Evolutionary conservation across 2,888 invertebrate species (phyloP), one percentile per base, ranked within the genome.

Genomic region (Dusona sp.): DNA sequence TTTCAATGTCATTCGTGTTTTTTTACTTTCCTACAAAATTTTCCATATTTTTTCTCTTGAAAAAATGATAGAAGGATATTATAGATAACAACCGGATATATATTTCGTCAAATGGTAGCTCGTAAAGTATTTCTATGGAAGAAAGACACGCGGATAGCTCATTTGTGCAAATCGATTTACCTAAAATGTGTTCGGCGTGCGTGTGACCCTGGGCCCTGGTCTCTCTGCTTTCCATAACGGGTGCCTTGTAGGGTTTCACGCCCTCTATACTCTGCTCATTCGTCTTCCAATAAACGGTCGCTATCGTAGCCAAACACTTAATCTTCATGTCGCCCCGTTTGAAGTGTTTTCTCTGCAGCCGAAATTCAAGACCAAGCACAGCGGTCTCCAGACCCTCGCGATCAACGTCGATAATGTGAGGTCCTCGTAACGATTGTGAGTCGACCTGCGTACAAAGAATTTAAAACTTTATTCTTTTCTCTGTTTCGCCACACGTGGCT

Each of bases 191-290:
- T 94, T 97, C 97, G 3, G 97, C 97, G 86, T 97, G 95, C 89
- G 97, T 93, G 89, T 93, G 93, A 86, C 94, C 94, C 90, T 94
- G 94, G 85, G 94, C 94, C 90, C 94, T 96, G 81, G 97, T 96
- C 93, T 97, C 97, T 84, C 97, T 95, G 89, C 97, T 97, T 93
- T 97, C 97, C 90, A 97, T 94, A 70, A 97, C 97, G 88, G 97
- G 97, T 77, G 97, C 92, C 96, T 96, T 91, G 88, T 93, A 93
- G 91, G 91, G 96, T 96, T 90, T 96, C 90, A 97, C 97, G 51
- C 97, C 97, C 94, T 97, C 97, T 75, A 98, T 97, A 92, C 97
- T 98, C 94, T 98, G 97, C 94, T 98, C 98, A 94, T 98, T 98
- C 94, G 97, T 97, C 90, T 97, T 96, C 97, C 97, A 97, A 94